A percentile compares a stretch with the other conserved stretches of the same genome.
These are phyloP conservation scores for Larimichthys crocea DNA, from an alignment of 2,113 vertebrate species.

Conservation along the genomic window DNA sequence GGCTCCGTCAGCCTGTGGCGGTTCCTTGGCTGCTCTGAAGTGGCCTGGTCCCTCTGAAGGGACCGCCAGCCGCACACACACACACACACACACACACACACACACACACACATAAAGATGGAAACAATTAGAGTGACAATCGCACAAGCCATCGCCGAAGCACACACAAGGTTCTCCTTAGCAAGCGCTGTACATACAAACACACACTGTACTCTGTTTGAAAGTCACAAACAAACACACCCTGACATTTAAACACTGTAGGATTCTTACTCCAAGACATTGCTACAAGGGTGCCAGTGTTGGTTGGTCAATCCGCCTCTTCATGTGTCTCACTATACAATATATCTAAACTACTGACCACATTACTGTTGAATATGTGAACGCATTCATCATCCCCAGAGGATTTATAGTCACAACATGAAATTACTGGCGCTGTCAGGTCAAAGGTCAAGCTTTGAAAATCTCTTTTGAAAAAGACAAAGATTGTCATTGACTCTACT, in stretches of 20 bases:
- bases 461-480: not conserved
- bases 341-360: not conserved
- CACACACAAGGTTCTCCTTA: slow-evolving; percentile 75
- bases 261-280: slow-evolving; percentile 13
- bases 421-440: not conserved
- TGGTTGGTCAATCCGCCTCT: not conserved
- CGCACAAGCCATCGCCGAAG: slow-evolving; percentile 70
- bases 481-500: not conserved
- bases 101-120: slow-evolving; percentile 61
- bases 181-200: slow-evolving; percentile 57
- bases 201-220: slow-evolving; percentile 57
- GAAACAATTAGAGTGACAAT: slow-evolving; percentile 84
- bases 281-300: not conserved
- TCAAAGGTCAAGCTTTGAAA: not conserved
- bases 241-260: slow-evolving; percentile 55
- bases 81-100: slow-evolving; percentile 40
- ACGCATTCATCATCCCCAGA: not conserved
- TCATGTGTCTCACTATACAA: not conserved
- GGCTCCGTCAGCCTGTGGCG: slow-evolving; percentile 63
- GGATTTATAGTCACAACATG: not conserved
- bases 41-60: slow-evolving; percentile 74
- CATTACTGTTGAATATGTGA: not conserved
- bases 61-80: slow-evolving; percentile 32
- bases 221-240: slow-evolving; percentile 68
- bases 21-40: slow-evolving; percentile 73